Conservation (phyloP, 2,888 invertebrate species). For the Hirtodrosophila histrioides region DNA sequence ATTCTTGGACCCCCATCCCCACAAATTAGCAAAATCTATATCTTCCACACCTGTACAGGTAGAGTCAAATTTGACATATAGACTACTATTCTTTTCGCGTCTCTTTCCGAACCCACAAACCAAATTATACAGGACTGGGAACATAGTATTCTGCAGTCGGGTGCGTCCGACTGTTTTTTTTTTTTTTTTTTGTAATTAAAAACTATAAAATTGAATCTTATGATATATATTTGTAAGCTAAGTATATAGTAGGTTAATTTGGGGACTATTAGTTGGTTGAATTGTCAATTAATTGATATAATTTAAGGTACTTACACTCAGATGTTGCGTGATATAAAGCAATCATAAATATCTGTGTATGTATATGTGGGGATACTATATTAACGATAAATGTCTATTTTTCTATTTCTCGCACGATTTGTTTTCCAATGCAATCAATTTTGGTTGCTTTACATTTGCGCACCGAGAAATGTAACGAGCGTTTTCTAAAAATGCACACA, state of each 20-base stretch:
- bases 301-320: constrained; percentile 1
- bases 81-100: too few relatives aligned
- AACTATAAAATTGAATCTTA: too few relatives aligned
- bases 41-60: too few relatives aligned
- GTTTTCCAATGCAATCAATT: constrained; percentile 20
- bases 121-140: too few relatives aligned
- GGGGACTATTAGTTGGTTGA: neutral
- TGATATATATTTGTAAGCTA: neutral
- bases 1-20: too few relatives aligned
- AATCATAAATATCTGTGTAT: neutral
- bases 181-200: too few relatives aligned
- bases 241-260: neutral
- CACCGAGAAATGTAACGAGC: constrained; percentile 26
- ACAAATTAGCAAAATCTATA: too few relatives aligned
- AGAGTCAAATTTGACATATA: too few relatives aligned
- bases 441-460: constrained; percentile 19
- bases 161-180: too few relatives aligned
- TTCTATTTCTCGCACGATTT: constrained; percentile 23
- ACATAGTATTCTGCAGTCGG: too few relatives aligned
- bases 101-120: too few relatives aligned
- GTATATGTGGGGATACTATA: neutral
- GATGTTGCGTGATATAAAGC: constrained; percentile 3
- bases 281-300: constrained; percentile 5
- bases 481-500: constrained; percentile 31
- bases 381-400: constrained; percentile 5